Evolutionary conservation across 2,797 vertebrate genomes (phyloP), one percentile per base, ranked within the genome.

Genomic region (Urophycis tenuis): DNA sequence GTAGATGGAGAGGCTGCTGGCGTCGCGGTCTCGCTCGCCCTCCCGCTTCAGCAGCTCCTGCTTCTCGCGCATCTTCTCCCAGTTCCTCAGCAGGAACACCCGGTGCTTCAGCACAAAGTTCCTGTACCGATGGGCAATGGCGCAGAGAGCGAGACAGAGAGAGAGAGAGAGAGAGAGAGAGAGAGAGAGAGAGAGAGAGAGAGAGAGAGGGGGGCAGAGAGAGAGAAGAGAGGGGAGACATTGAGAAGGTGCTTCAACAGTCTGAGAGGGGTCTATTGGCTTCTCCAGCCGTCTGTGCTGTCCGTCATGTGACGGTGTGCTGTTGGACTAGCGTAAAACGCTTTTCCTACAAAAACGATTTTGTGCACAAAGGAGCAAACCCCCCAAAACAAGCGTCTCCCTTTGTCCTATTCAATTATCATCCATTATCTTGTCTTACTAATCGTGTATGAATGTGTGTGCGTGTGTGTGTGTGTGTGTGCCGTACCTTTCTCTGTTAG

Each of bases 401-500:
- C 69, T 9, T 35, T 33, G 32, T 33, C 34, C 3, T 34, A 41
- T 14, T 41, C 39, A 2, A 33, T 72, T 35, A 35, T 22, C 3
- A 30, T 71, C 14, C 34, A 8, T 71, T 31, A 9, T 71, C 31
- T 32, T 0, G 31, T 19, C 31, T 34, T 71, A 5, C 34, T 19
- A 2, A 53, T 22, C 45, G 19, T 53, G 45, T 45, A 45, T 22
- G 19, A 53, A 22, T 53, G 19, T 53, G 41, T 35, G 33, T 72
- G 71, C 17, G 12, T 17, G 39, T 41, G 3, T 41, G 39, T 41
- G 39, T 41, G 39, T 41, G 39, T 72, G 71, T 33, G 71, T n/a
- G n/a, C n/a, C n/a, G n/a, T 87, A 97, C 97, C 97, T 94, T 77
- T 99, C 97, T 90, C 97, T 94, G 92, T 98, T 98, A 71, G 97